These are phyloP conservation scores for Dendroctonus valens DNA, from an alignment of 1,140 invertebrate species.

Conservation along the genomic window DNA sequence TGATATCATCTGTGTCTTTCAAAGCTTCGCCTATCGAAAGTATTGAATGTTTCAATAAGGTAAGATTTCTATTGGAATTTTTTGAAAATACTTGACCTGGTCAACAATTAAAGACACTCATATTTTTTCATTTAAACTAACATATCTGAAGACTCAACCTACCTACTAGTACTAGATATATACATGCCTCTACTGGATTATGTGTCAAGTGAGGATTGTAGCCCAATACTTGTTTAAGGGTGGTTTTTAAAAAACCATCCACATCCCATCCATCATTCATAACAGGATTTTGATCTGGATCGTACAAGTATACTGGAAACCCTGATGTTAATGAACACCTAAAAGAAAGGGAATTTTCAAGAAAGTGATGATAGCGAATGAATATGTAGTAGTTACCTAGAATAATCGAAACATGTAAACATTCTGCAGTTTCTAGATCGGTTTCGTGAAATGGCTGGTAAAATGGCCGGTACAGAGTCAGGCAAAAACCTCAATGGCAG, in stretches of 20 bases:
- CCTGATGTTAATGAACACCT: slow-evolving; percentile 88
- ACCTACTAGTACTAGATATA: slow-evolving; percentile 77
- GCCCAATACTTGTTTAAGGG: slow-evolving; percentile 73
- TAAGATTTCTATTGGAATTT: too few relatives aligned
- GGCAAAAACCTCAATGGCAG: slow-evolving; percentile 71
- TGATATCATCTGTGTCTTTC: slow-evolving; percentile 44
- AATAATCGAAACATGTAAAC: slow-evolving; percentile 93
- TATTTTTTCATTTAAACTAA: too few relatives aligned
- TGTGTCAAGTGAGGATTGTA: slow-evolving; percentile 83
- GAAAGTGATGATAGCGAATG: background rate
- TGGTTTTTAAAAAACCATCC: slow-evolving; percentile 77
- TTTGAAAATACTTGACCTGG: too few relatives aligned
- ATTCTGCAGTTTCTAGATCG: slow-evolving; percentile 68
- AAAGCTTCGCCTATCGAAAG: slow-evolving; percentile 63
- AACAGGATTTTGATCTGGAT: slow-evolving; percentile 67
- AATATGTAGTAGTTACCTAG: slow-evolving; percentile 46
- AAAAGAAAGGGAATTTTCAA: slow-evolving; percentile 2
- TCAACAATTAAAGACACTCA: background rate
- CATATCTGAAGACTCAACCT: too few relatives aligned
- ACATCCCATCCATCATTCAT: slow-evolving; percentile 67
- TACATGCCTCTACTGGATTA: slow-evolving; percentile 81
- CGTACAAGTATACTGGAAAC: slow-evolving; percentile 91
- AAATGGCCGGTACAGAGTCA: slow-evolving; percentile 52
- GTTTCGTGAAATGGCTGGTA: slow-evolving; percentile 49
- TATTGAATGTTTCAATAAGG: background rate